These are phyloP conservation scores for Platorchestia sp. DNA, from an alignment of 1,140 invertebrate genomes.

Conservation along the genomic window DNA sequence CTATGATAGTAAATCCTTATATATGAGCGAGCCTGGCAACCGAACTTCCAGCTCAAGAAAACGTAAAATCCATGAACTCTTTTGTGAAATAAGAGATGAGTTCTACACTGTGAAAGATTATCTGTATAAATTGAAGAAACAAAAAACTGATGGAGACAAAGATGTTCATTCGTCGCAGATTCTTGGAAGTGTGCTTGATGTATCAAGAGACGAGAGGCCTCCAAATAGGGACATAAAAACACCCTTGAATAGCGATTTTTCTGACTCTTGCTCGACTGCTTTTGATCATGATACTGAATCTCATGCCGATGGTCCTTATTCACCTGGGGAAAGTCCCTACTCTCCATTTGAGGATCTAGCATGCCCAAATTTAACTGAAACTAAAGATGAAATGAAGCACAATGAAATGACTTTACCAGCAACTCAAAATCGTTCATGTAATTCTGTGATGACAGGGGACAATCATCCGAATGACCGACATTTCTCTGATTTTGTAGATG, in stretches of 20 bases:
- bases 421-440: neutral
- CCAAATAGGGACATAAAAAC: neutral
- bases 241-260: neutral
- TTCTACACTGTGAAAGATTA: conserved; percentile 50
- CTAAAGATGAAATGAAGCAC: neutral
- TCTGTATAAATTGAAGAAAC: conserved; percentile 23
- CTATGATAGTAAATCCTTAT: conserved; percentile 32
- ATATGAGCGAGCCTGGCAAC: conserved; percentile 35
- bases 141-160: neutral
- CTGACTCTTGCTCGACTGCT: neutral
- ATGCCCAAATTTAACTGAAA: neutral
- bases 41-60: conserved; percentile 14
- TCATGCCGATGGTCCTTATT: conserved; percentile 10
- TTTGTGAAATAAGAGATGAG: conserved; percentile 39
- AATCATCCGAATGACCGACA: neutral
- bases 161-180: neutral
- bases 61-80: conserved; percentile 17
- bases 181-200: neutral
- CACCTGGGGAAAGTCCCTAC: conserved; percentile 11
- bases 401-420: neutral
- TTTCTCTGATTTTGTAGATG: conserved; percentile 18
- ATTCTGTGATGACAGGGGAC: neutral
- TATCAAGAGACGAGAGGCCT: neutral
- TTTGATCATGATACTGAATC: neutral
- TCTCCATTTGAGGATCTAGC: neutral